Conservation (phyloP, 2,113 vertebrate species). For the Mixornis gularis region DNA sequence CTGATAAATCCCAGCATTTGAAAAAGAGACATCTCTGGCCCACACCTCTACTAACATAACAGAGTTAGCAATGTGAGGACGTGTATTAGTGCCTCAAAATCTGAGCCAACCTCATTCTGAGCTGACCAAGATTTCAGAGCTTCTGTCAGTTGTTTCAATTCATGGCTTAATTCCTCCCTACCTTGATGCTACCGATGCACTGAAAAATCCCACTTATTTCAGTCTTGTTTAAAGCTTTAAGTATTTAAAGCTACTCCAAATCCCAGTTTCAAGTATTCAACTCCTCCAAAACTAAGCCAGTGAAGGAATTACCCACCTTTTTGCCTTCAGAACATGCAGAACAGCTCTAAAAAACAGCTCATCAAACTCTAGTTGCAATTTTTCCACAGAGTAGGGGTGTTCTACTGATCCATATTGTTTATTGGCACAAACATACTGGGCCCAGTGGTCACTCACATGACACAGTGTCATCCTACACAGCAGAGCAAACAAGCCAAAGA, state of each 20-base stretch:
- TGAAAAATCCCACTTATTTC: background rate
- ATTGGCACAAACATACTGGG: conserved; percentile 78
- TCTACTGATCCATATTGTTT: conserved; percentile 47
- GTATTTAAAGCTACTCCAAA: background rate
- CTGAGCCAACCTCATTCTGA: background rate
- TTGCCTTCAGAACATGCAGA: conserved; percentile 90
- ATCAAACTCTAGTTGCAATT: conserved; percentile 92
- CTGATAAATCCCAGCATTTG: background rate
- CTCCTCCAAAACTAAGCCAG: background rate
- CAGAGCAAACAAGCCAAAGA: background rate
- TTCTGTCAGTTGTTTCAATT: background rate
- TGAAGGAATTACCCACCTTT: conserved; percentile 75
- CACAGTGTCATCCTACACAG: conserved; percentile 85
- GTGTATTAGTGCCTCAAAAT: background rate
- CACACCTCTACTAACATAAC: background rate
- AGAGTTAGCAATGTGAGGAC: background rate
- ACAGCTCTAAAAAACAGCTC: conserved; percentile 91
- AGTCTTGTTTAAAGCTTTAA: background rate
- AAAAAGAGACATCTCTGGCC: background rate
- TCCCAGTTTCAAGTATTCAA: background rate
- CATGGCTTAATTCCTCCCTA: background rate
- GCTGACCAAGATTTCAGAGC: background rate
- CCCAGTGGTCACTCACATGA: conserved; percentile 96
- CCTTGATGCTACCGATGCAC: background rate
- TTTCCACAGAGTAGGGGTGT: conserved; percentile 84